Evolutionary conservation across 2,888 invertebrate genomes (phyloP), one percentile per base, ranked within the genome.

Genomic region (Dorcus parallelipipedus): DNA sequence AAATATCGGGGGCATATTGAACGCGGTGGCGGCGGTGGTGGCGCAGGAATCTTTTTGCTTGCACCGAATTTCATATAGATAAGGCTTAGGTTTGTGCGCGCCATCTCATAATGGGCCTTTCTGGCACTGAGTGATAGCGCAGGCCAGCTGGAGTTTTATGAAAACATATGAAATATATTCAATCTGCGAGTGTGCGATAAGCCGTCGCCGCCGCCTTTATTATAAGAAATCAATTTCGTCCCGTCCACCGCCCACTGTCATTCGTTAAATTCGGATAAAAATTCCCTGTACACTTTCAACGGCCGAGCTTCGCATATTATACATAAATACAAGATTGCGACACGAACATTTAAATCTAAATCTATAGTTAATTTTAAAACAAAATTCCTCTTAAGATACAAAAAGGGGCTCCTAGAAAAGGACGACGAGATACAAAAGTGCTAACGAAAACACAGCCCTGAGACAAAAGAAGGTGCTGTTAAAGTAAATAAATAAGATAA

Each of bases 101-200:
- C 49, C 49, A 38, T 63, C 57, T 66, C 64, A 66, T 64, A 66
- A 69, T 68, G 68, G 65, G 69, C 67, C 63, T 69, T 72, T 69
- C 71, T 73, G 74, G 70, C 69, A 69, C 73, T 74, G 72, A 73
- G 71, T 76, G 75, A 76, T 76, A 75, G 74, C 76, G 72, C 69
- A 64, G 67, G 66, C 70, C 69, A 66, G 65, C 67, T 65, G 64
- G 67, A 59, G 71, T 75, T 76, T 73, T 79, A 76, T 78, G 79
- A 76, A 78, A 78, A 78, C 78, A 83, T 83, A 83, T 85, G 84
- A 85, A 85, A 85, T 85, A 84, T 85, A 85, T 85, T 85, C 84
- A 85, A 85, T 85, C 84, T 85, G 85, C 81, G 81, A 79, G 78
- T 78, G 71, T 66, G 78, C 78, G 86, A 87, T 87, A 86, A 85